These are phyloP conservation scores for Leptonema lineaticorne DNA, from an alignment of 1,140 invertebrate genomes.

Conservation along the genomic window DNA sequence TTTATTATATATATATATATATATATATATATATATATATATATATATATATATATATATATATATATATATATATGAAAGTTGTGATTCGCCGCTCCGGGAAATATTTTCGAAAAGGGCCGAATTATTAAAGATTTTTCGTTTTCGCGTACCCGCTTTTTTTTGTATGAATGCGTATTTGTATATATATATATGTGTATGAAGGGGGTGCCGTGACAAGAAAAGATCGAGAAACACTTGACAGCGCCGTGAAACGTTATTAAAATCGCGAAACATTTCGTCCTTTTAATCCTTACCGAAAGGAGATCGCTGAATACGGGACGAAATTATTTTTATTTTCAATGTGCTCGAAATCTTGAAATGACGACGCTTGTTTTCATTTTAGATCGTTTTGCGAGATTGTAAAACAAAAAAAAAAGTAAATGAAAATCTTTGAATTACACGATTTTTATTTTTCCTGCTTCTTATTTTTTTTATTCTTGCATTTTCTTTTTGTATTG, in stretches of 20 bases:
- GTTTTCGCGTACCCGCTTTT: neutral
- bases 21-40: no score
- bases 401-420: neutral
- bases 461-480: neutral
- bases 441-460: neutral
- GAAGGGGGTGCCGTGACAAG: neutral
- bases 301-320: neutral
- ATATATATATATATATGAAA: no score
- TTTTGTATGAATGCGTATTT: no score
- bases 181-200: no score
- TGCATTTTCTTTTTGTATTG: neutral
- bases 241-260: constrained; percentile 8
- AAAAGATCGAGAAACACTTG: constrained; percentile 15
- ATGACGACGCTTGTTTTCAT: neutral
- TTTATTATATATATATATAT: no score
- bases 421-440: no score
- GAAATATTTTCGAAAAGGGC: neutral
- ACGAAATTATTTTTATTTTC: neutral
- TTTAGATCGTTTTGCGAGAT: neutral
- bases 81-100: neutral
- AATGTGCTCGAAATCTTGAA: neutral
- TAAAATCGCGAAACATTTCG: neutral
- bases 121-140: constrained; percentile 9
- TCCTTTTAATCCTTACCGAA: neutral
- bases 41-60: no score